Evolutionary conservation across 2,797 vertebrate genomes (phyloP).

Genomic region (Hyperoplus lanceolatus): DNA sequence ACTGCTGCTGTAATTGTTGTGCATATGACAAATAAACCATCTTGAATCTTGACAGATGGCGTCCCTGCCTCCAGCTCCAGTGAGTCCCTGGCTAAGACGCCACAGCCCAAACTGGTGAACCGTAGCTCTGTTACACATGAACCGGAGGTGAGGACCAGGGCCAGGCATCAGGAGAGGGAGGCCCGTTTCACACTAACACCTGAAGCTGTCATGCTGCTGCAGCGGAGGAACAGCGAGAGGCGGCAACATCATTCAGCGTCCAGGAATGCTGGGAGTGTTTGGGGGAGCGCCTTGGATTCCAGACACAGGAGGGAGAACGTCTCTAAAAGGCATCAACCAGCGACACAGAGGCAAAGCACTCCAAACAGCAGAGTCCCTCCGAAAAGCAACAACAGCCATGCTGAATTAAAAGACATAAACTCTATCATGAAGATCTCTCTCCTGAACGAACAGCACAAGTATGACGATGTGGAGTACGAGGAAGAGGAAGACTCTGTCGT

Average conservation of each 20-base stretch:
- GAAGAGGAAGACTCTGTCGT: conserved; percentile 75
- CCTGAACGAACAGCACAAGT: conserved; percentile 88
- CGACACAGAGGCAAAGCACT: conserved; percentile 28
- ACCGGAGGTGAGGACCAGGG: conserved; percentile 40
- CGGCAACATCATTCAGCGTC: conserved; percentile 53
- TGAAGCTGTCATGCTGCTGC: conserved; percentile 84
- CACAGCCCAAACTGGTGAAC: conserved; percentile 26
- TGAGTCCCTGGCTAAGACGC: conserved; percentile 50
- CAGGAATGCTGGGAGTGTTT: conserved; percentile 32
- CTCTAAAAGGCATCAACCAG: conserved; percentile 45
- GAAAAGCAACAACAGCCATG: conserved; percentile 9
- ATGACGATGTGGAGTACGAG: conserved; percentile 93
- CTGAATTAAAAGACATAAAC: conserved; percentile 66
- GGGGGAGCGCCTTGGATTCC: conserved; percentile 45
- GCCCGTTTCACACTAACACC: conserved; percentile 82
- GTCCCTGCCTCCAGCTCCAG: conserved; percentile 50
- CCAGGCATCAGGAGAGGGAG: conserved; percentile 48
- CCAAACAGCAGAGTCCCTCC: conserved; percentile 17
- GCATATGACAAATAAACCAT: no score
- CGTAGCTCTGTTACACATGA: conserved; percentile 32
- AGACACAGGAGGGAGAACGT: conserved; percentile 58
- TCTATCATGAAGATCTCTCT: conserved; percentile 87
- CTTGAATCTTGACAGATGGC: background rate
- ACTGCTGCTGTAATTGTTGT: no score
- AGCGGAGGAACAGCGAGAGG: conserved; percentile 80